A percentile compares a stretch with the other conserved stretches of the same genome.
Conservation (phyloP, 2,888 invertebrate species). For the Hypercompe scribonia region DNA sequence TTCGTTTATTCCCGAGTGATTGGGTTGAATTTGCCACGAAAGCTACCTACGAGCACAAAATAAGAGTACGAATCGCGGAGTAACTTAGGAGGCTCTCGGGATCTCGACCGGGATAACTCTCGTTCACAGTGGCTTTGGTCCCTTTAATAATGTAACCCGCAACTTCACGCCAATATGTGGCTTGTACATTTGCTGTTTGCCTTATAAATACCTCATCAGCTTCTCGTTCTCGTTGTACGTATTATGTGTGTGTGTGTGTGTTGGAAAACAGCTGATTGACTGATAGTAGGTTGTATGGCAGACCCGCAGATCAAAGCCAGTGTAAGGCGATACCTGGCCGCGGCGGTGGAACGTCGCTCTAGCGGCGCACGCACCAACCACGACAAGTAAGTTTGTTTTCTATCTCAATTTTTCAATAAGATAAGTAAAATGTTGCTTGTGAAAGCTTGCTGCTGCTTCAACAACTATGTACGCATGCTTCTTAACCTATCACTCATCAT, state of each 20-base stretch:
- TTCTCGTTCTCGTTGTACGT: conserved; percentile 35
- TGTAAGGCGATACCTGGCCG: conserved; percentile 90
- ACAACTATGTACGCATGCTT: conserved; percentile 35
- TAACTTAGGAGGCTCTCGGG: conserved; percentile 76
- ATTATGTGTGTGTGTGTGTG: conserved; percentile 38
- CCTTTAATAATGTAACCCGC: conserved; percentile 67
- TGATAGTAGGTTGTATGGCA: conserved; percentile 73
- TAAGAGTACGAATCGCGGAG: conserved; percentile 68
- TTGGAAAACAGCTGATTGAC: conserved; percentile 44
- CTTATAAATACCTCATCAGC: conserved; percentile 27
- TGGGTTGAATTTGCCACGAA: conserved; percentile 69
- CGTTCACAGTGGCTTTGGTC: conserved; percentile 69
- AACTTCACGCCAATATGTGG: conserved; percentile 28
- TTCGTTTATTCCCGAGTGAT: conserved; percentile 72
- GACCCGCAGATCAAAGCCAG: conserved; percentile 96
- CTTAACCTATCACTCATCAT: conserved; percentile 12
- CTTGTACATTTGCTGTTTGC: conserved; percentile 30
- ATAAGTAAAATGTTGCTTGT: conserved; percentile 50
- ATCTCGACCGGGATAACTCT: conserved; percentile 64
- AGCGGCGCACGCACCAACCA: conserved; percentile 72
- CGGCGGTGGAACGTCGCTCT: conserved; percentile 80
- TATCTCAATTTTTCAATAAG: conserved; percentile 40
- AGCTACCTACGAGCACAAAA: conserved; percentile 65
- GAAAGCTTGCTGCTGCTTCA: conserved; percentile 47
- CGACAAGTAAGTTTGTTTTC: conserved; percentile 74